Conservation (phyloP, 2,888 invertebrate species). For the Cryptus armator region DNA sequence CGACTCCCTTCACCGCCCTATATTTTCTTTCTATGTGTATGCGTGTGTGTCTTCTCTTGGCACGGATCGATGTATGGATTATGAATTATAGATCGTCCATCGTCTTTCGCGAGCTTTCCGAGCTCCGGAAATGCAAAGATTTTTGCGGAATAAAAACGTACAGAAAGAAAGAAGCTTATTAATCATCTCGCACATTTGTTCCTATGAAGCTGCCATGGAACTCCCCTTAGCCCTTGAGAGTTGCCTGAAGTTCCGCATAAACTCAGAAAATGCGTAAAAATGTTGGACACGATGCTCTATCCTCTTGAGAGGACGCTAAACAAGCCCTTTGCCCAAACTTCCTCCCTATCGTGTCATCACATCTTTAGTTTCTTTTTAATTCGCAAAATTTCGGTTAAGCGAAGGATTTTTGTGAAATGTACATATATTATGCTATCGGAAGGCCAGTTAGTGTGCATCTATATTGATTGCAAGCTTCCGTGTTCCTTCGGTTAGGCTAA, state of each 20-base stretch:
- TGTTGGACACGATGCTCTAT: no score
- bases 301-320: no score
- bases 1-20: slow-evolving; percentile 14
- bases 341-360: no score
- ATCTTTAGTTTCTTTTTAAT: no score
- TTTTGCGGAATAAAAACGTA: not conserved
- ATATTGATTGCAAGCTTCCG: not conserved
- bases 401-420: not conserved
- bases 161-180: not conserved
- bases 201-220: not conserved
- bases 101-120: slow-evolving; percentile 3
- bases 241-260: no score
- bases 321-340: no score
- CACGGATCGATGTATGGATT: slow-evolving; percentile 51
- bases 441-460: not conserved
- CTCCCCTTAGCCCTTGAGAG: no score
- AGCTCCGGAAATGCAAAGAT: not conserved
- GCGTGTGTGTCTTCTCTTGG: not conserved
- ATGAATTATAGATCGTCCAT: slow-evolving; percentile 25
- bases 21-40: slow-evolving; percentile 6
- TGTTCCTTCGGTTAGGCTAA: slow-evolving; percentile 4
- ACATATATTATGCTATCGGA: not conserved
- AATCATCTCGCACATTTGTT: not conserved
- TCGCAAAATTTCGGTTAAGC: no score
- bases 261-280: no score